Conservation (phyloP, 2,888 invertebrate genomes). For the Hylaea fasciaria region DNA sequence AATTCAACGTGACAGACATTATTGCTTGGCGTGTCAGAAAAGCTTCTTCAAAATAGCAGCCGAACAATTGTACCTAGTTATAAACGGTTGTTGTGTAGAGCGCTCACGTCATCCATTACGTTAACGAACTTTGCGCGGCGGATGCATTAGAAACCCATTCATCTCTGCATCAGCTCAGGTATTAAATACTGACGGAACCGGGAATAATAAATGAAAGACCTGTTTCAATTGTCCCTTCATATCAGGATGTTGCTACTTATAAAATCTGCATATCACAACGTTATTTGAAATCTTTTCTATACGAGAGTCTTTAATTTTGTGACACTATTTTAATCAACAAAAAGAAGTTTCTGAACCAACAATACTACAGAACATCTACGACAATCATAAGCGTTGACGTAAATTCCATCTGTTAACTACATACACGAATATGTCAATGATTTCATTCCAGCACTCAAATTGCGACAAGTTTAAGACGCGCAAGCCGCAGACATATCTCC, state of each 20-base stretch:
- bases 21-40: background rate
- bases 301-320: no score
- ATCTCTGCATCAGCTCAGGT: slow-evolving; percentile 52
- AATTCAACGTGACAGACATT: slow-evolving; percentile 5
- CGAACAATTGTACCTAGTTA: slow-evolving; percentile 32
- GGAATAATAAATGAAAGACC: slow-evolving; percentile 22
- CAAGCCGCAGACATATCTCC: slow-evolving; percentile 37
- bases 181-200: slow-evolving; percentile 36
- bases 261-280: no score
- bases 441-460: slow-evolving; percentile 19
- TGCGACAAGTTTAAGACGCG: slow-evolving; percentile 38
- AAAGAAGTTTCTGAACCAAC: no score
- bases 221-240: background rate
- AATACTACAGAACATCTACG: background rate
- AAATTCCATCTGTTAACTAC: background rate
- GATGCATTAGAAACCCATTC: slow-evolving; percentile 79
- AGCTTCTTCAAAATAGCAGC: slow-evolving; percentile 17
- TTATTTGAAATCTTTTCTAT: no score
- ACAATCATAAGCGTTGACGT: background rate
- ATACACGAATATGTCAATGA: slow-evolving; percentile 7
- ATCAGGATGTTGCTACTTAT: background rate
- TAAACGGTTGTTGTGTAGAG: slow-evolving; percentile 39
- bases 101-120: slow-evolving; percentile 59
- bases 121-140: slow-evolving; percentile 69
- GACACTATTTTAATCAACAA: no score